phyloP scores from a whole-genome alignment of 1,140 invertebrate genomes.

The Drosophila bocqueti region DNA sequence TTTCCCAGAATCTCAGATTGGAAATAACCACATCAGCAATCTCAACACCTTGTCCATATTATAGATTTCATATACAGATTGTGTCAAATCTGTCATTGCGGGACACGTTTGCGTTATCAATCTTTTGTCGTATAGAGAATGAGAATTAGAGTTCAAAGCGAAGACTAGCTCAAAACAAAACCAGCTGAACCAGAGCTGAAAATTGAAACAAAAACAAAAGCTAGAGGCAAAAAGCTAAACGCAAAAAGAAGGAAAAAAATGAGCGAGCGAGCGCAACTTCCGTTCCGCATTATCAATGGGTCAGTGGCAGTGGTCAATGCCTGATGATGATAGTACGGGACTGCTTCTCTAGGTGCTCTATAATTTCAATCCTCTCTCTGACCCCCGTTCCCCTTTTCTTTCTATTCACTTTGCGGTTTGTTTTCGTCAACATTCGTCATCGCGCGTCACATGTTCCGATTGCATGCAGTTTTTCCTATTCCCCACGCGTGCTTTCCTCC shows the following conservation, averaged over 20 bases:
- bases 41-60: slow-evolving; percentile 3
- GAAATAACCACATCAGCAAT: slow-evolving; percentile 10
- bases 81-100: background rate
- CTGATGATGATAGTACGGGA: slow-evolving; percentile 12
- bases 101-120: slow-evolving; percentile 40
- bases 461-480: slow-evolving; percentile 51
- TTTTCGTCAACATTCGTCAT: slow-evolving; percentile 58
- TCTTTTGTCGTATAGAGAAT: slow-evolving; percentile 6
- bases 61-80: slow-evolving; percentile 4
- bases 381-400: background rate
- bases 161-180: slow-evolving; percentile 49
- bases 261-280: slow-evolving; percentile 49
- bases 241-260: slow-evolving; percentile 1
- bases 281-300: slow-evolving; percentile 74
- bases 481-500: background rate
- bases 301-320: slow-evolving; percentile 64
- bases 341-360: slow-evolving; percentile 19
- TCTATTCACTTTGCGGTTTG: background rate
- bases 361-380: slow-evolving; percentile 4
- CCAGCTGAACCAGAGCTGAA: slow-evolving; percentile 14
- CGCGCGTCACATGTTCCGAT: slow-evolving; percentile 70
- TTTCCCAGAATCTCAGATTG: slow-evolving; percentile 6
- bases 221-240: slow-evolving; percentile 5
- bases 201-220: slow-evolving; percentile 30
- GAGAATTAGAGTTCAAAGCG: background rate